Conservation (phyloP, 2,888 invertebrate genomes). For the Sphaeridia pumilis region DNA sequence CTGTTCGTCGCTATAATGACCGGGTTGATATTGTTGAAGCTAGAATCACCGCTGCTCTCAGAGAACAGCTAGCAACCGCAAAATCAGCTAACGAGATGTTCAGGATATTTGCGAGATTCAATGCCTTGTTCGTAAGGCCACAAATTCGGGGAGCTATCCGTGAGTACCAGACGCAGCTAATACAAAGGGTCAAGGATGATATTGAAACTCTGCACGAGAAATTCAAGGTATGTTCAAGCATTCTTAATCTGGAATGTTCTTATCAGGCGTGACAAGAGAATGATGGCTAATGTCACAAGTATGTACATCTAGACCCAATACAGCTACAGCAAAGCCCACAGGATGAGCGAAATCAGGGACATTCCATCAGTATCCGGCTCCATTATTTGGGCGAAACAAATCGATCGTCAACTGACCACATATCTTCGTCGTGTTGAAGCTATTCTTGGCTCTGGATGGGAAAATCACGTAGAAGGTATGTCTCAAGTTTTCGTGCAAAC, state of each 20-base stretch:
- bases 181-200: conserved; percentile 97
- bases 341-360: conserved; percentile 82
- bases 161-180: conserved; percentile 97
- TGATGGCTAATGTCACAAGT: neutral
- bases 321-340: conserved; percentile 83
- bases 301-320: conserved; percentile 65
- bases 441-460: conserved; percentile 81
- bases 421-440: conserved; percentile 95
- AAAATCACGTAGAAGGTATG: conserved; percentile 76
- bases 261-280: neutral
- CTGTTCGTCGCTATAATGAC: conserved; percentile 92
- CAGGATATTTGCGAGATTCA: conserved; percentile 75
- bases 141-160: conserved; percentile 98
- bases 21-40: conserved; percentile 97
- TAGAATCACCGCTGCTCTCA: conserved; percentile 88
- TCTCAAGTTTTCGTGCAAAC: neutral
- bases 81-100: conserved; percentile 99
- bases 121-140: conserved; percentile 94
- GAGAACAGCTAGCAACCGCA: conserved; percentile 95
- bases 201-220: conserved; percentile 96
- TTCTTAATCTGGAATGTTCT: neutral
- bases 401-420: conserved; percentile 91
- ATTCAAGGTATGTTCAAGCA: conserved; percentile 59
- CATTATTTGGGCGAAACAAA: conserved; percentile 98
- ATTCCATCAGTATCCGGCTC: conserved; percentile 95